phyloP scores from a whole-genome alignment of 92 coral and sea anemone genomes.

The Palythoa heliodiscus region DNA sequence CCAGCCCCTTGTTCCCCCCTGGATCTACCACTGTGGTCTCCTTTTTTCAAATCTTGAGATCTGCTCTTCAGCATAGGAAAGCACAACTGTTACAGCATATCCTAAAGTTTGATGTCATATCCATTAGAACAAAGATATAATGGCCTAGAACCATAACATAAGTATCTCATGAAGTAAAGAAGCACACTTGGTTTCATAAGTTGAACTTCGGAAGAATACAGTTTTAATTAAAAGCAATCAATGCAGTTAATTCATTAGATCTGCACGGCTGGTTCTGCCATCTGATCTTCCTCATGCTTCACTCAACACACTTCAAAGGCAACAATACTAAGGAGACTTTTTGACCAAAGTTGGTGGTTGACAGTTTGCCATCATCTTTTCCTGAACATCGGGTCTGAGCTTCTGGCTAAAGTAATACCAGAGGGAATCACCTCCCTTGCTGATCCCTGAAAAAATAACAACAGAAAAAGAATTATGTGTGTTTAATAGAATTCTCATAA shows the following conservation, averaged over 20 bases:
- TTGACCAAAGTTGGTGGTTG: neutral
- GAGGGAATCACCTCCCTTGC: constrained; percentile 86
- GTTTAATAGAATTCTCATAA: neutral
- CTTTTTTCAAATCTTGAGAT: no score
- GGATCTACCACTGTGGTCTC: no score
- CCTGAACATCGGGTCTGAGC: constrained; percentile 61
- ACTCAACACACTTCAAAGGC: constrained; percentile 1
- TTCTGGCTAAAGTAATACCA: constrained; percentile 89
- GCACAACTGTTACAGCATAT: no score
- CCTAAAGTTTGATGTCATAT: no score
- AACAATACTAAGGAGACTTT: neutral
- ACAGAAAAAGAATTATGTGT: neutral
- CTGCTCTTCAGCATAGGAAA: no score
- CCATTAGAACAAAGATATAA: no score
- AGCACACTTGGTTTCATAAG: neutral
- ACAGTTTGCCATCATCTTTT: constrained; percentile 21
- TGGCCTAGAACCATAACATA: no score
- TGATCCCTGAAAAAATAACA: constrained; percentile 55
- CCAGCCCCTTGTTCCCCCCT: no score
- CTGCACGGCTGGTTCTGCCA: neutral
- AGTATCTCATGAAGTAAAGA: neutral
- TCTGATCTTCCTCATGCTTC: neutral
- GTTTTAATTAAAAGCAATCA: neutral
- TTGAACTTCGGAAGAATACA: neutral
- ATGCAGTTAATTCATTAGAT: neutral